A percentile compares a stretch with the other conserved stretches of the same genome.
Conservation (phyloP, 2,797 vertebrate species). For the Pseudotriccus pelzelni region DNA sequence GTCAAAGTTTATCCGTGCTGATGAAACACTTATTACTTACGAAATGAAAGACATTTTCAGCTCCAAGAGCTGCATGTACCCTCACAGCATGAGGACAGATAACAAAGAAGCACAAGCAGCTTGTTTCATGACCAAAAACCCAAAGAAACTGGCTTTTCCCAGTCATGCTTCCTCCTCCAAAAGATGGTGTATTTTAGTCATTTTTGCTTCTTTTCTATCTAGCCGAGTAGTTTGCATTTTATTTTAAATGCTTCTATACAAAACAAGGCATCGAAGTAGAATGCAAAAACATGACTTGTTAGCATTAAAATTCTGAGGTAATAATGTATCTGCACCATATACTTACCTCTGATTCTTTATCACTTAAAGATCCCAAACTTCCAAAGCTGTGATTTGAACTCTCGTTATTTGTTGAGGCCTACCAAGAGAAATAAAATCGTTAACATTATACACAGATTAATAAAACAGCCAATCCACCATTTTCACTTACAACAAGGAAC, state of each 20-base stretch:
- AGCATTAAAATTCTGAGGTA: neutral
- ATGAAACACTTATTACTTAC: neutral
- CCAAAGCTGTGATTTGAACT: slow-evolving; percentile 99
- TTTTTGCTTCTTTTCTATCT: neutral
- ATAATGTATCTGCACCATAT: neutral
- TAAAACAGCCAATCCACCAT: neutral
- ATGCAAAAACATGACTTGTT: neutral
- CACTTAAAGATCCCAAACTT: slow-evolving; percentile 97
- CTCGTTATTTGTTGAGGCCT: slow-evolving; percentile 98
- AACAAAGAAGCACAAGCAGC: neutral
- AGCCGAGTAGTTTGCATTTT: neutral
- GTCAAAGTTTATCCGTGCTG: neutral
- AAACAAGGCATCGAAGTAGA: neutral
- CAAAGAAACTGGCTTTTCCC: neutral
- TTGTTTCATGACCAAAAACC: neutral
- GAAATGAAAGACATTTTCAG: neutral
- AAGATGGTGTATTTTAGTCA: neutral
- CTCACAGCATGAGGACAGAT: neutral
- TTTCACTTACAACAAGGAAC: neutral
- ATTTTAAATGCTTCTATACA: neutral
- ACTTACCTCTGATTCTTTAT: slow-evolving; percentile 98
- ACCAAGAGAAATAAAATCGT: slow-evolving; percentile 52
- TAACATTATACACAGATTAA: neutral
- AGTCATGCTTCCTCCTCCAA: neutral
- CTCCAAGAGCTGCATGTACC: neutral